Evolutionary conservation across 2,113 vertebrate species (phyloP).

Genomic region (Aspidoscelis tigris): DNA sequence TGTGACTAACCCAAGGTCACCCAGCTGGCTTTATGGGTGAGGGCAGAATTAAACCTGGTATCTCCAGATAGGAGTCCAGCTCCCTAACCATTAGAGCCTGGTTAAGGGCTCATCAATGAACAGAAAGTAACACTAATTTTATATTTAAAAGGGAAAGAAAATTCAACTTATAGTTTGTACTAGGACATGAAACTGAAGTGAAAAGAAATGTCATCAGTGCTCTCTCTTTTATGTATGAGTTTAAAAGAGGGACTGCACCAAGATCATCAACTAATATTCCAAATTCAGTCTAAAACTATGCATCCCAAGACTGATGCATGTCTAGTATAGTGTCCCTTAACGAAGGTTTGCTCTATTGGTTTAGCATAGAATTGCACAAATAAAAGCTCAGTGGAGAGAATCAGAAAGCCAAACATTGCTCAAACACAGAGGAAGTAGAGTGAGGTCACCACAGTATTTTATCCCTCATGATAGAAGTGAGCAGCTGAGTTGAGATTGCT

Average conservation of each 20-base stretch:
- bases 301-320: neutral
- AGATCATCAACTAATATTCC: neutral
- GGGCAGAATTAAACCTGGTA: no score
- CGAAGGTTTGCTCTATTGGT: conserved; percentile 9
- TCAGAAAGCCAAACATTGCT: neutral
- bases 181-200: neutral
- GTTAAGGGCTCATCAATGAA: neutral
- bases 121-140: neutral
- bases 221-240: neutral
- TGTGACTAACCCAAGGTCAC: no score
- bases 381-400: conserved; percentile 4
- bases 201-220: neutral
- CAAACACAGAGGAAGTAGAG: neutral
- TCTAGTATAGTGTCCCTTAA: neutral
- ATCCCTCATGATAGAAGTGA: neutral
- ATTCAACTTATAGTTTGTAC: neutral
- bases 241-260: neutral
- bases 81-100: no score
- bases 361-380: conserved; percentile 14
- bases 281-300: neutral
- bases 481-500: neutral
- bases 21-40: no score
- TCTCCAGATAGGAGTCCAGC: no score
- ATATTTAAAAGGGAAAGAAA: neutral
- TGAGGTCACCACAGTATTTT: neutral